A percentile compares a stretch with the other conserved stretches of the same genome.
These are phyloP conservation scores for Tetranychus piercei DNA, from an alignment of 2,888 invertebrate species.

Conservation along the genomic window DNA sequence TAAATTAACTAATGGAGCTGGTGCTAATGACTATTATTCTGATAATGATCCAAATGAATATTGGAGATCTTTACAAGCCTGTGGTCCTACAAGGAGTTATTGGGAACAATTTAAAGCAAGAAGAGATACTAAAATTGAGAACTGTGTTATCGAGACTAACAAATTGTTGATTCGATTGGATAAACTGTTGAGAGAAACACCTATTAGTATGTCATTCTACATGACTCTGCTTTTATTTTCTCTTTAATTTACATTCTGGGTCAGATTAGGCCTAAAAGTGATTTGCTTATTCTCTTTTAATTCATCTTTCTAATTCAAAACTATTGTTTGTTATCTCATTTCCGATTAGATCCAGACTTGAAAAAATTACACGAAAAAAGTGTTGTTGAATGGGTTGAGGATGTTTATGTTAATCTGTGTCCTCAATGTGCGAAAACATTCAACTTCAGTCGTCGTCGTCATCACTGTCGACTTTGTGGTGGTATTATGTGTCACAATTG, in stretches of 20 bases:
- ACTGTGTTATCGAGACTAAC: conserved; percentile 82
- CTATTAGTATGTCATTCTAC: conserved; percentile 31
- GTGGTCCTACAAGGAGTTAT: conserved; percentile 45
- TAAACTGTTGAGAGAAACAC: conserved; percentile 63
- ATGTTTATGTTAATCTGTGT: conserved; percentile 68
- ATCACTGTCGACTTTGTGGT: conserved; percentile 62
- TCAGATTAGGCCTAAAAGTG: background rate
- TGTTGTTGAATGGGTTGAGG: conserved; percentile 79
- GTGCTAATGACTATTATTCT: background rate
- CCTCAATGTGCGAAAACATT: conserved; percentile 77
- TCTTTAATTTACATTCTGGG: background rate
- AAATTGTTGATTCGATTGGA: conserved; percentile 81
- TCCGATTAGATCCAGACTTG: conserved; percentile 30
- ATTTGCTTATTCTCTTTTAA: background rate
- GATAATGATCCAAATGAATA: background rate
- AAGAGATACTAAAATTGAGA: conserved; percentile 53
- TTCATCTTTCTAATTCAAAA: background rate
- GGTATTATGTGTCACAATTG: conserved; percentile 81
- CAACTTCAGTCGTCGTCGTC: conserved; percentile 63
- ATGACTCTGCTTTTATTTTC: background rate
- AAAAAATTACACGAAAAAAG: conserved; percentile 41
- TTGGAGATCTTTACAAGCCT: conserved; percentile 19
- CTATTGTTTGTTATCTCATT: background rate
- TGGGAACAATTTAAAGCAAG: conserved; percentile 53
- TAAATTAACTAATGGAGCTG: background rate